Conservation (phyloP, 2,888 invertebrate genomes). For the Caenorhabditis drosophilae region DNA sequence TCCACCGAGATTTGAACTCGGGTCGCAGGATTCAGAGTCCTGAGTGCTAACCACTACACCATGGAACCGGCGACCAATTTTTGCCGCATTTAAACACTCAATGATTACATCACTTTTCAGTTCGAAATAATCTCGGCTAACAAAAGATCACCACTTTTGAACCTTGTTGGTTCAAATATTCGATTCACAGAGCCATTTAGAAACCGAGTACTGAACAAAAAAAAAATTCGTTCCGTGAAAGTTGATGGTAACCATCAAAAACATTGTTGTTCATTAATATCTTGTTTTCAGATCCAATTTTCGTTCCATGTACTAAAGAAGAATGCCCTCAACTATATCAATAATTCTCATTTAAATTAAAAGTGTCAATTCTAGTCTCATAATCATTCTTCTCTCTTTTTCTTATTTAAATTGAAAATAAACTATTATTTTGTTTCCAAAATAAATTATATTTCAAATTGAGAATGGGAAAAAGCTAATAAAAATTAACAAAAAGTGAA, state of each 20-base stretch:
- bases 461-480: too few relatives aligned
- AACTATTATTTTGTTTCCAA: too few relatives aligned
- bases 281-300: slow-evolving; percentile 1
- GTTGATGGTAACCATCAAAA: background rate
- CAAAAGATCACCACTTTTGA: slow-evolving; percentile 36
- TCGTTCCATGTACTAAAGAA: background rate
- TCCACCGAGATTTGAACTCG: slow-evolving; percentile 60
- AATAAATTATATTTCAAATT: too few relatives aligned
- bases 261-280: background rate
- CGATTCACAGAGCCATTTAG: slow-evolving; percentile 45
- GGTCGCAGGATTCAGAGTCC: slow-evolving; percentile 61
- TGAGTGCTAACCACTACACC: slow-evolving; percentile 61
- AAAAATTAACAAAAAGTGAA: background rate
- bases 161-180: slow-evolving; percentile 40
- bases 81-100: background rate
- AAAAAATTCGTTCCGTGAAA: slow-evolving; percentile 31
- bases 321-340: slow-evolving; percentile 4
- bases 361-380: too few relatives aligned
- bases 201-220: slow-evolving; percentile 36
- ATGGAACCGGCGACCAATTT: slow-evolving; percentile 27
- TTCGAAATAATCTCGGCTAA: slow-evolving; percentile 30
- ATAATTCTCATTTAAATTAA: too few relatives aligned
- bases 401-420: too few relatives aligned
- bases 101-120: too few relatives aligned
- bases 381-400: too few relatives aligned